Percentiles rank a stretch among this genome's conserved stretches.
These are phyloP conservation scores for Heterodera schachtii DNA, from an alignment of 1,140 invertebrate species.

Conservation along the genomic window DNA sequence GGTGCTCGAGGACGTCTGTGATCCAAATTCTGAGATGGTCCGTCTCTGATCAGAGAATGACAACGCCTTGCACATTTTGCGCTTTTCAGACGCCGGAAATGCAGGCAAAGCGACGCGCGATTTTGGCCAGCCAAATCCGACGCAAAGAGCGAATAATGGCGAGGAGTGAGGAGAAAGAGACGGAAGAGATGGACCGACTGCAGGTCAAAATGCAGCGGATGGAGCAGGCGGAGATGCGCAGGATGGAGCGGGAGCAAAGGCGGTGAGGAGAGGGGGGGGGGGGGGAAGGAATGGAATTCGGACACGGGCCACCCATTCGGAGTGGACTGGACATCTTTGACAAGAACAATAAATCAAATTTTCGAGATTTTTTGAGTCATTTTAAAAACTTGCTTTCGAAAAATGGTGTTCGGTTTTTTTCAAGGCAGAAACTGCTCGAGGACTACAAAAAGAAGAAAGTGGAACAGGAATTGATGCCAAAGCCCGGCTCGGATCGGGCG, in stretches of 20 bases:
- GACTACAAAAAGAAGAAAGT: slow-evolving; percentile 64
- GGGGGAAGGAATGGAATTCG: too few species aligned
- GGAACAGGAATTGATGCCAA: slow-evolving; percentile 60
- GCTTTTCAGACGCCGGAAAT: slow-evolving; percentile 69
- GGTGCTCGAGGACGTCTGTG: background rate
- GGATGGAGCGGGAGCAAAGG: slow-evolving; percentile 68
- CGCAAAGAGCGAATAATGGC: slow-evolving; percentile 78
- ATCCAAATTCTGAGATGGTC: background rate
- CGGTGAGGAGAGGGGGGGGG: slow-evolving; percentile 29
- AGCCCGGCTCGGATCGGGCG: slow-evolving; percentile 42
- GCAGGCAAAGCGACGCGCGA: slow-evolving; percentile 64
- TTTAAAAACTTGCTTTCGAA: too few species aligned
- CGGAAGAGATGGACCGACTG: slow-evolving; percentile 87
- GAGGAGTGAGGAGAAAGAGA: slow-evolving; percentile 80
- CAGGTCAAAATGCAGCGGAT: slow-evolving; percentile 82
- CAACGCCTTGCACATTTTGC: background rate
- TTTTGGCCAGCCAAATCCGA: slow-evolving; percentile 70
- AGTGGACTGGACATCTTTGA: too few species aligned
- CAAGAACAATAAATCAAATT: too few species aligned
- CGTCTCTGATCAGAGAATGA: background rate
- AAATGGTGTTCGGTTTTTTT: too few species aligned
- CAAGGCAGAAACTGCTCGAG: slow-evolving; percentile 61
- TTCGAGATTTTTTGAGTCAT: too few species aligned
- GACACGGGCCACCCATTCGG: too few species aligned
- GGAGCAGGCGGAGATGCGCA: slow-evolving; percentile 90